Percentiles rank a stretch among this genome's conserved stretches.
These are phyloP conservation scores for Steatornis caripensis DNA, from an alignment of 2,113 vertebrate genomes.

Conservation along the genomic window DNA sequence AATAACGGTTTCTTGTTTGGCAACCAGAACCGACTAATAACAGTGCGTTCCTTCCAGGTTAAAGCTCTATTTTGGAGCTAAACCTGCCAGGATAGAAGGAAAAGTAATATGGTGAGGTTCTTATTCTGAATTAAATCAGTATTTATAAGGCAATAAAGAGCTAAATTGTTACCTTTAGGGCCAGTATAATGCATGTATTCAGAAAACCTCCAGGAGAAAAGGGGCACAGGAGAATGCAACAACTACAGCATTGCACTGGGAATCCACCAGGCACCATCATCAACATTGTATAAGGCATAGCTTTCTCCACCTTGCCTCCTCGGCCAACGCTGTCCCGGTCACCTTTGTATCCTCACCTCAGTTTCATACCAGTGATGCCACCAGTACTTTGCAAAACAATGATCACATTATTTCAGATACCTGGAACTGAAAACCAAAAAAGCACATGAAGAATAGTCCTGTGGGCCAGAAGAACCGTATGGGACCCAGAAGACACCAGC, in stretches of 20 bases:
- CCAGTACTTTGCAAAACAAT: neutral
- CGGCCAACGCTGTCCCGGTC: fast-evolving
- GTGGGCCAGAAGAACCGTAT: neutral
- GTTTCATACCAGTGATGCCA: neutral
- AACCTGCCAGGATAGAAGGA: neutral
- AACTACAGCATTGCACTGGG: neutral
- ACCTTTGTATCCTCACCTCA: neutral
- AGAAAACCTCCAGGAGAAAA: neutral
- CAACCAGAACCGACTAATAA: neutral
- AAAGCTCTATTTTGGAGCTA: neutral
- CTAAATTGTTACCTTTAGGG: neutral
- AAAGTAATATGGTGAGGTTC: neutral
- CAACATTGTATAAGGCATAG: neutral
- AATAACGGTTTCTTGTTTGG: neutral
- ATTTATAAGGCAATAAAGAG: neutral
- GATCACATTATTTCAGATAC: neutral
- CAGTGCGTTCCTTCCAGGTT: neutral
- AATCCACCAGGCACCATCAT: neutral
- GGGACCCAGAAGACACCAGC: neutral
- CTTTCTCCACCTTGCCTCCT: neutral
- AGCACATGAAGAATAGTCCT: neutral
- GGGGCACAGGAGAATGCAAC: neutral
- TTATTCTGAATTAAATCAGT: neutral
- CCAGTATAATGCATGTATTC: neutral
- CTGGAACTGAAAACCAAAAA: neutral